phyloP scores from a whole-genome alignment of 2,113 vertebrate genomes.

The Mastomys coucha region DNA sequence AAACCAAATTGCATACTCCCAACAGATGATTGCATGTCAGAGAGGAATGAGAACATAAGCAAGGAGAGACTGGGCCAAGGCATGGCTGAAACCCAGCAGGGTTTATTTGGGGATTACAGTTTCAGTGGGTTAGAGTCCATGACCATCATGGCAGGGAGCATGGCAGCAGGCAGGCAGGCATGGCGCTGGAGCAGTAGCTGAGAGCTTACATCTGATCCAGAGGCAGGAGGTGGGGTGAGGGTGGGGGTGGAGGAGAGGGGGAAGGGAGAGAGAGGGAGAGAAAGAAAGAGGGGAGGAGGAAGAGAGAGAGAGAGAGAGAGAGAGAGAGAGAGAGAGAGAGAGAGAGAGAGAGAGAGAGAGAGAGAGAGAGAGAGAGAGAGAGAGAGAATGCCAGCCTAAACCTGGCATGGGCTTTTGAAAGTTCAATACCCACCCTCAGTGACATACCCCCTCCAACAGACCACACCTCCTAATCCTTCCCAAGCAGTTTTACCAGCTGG shows the following conservation, averaged over 20 bases:
- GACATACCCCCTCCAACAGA: neutral
- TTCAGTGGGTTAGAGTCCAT: neutral
- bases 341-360: no score
- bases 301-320: neutral
- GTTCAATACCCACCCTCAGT: neutral
- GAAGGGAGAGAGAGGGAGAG: no score
- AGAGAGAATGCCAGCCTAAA: no score
- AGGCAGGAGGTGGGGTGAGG: neutral
- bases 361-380: neutral
- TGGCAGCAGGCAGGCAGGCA: neutral
- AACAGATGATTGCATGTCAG: neutral
- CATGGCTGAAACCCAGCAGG: neutral
- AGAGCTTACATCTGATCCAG: neutral
- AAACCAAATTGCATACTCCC: neutral
- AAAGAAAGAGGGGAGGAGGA: no score
- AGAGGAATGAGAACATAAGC: neutral
- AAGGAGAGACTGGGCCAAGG: neutral
- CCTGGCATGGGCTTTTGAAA: neutral
- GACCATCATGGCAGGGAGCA: neutral
- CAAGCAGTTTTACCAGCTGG: neutral
- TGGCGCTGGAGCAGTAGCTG: neutral
- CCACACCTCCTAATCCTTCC: neutral
- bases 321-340: neutral
- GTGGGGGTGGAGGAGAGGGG: no score
- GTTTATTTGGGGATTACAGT: neutral